Evolutionary conservation across 1,140 invertebrate genomes (phyloP), one percentile per base, ranked within the genome.

Genomic region (Ceratosolen solmsi): DNA sequence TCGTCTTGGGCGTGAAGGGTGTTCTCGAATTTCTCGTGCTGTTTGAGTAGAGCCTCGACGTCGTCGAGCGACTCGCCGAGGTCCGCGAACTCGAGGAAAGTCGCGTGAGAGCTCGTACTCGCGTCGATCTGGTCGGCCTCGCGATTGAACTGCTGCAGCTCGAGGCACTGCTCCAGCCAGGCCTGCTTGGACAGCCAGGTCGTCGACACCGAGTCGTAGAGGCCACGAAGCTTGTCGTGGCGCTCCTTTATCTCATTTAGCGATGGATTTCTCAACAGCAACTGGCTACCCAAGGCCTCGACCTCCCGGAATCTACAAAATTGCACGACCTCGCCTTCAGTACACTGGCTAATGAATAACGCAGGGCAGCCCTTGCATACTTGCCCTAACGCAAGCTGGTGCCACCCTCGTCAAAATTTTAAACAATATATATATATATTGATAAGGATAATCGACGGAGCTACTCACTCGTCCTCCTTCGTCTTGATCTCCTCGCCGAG

Each of bases 41-140:
- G 94, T 90, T 99, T 99, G 22, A 98, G 90, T 54, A 99, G 92
- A 5, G 97, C 96, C 88, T 99, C 97, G 11, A 99, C 98, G 86
- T 98, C 97, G 91, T 99, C 98, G 68, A 99, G 92, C 0, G 97
- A 97, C 84, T 96, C 97, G 54, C 98, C 98, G 58, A 97, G 93
- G 86, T 98, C 95, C 15, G 94, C 94, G 90, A 96, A 97, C 84
- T 99, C 97, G 17, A 99, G 92, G 91, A 98, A 99, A 0, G 97
- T 96, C 89, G 98, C 96, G 89, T 99, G 98, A 56, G 96, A 96
- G 74, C 97, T 97, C 54, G 96, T 98, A 7, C 97, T 96, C 0
- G 98, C 97, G 92, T 99, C 98, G 82, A 99, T 98, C 88, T 98
- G 97, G 90, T 99, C 98, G 0, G 98, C 98, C 92, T 99, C 98